Conservation (phyloP, 2,113 vertebrate genomes). For the Morphnarchus princeps region DNA sequence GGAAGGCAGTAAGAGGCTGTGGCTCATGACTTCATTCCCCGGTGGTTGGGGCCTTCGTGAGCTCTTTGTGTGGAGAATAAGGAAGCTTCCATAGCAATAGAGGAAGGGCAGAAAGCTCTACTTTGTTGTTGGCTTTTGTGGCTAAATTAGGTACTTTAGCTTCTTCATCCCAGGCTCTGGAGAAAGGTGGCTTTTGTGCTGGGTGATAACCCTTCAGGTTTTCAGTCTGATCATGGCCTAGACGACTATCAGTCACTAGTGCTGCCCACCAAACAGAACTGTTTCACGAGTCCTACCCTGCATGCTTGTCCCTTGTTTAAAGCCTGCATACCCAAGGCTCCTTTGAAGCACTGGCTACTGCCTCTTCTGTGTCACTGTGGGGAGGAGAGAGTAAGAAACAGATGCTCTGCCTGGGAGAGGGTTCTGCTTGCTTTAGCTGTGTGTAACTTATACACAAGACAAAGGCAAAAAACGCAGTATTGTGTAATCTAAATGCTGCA, state of each 20-base stretch:
- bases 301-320: neutral
- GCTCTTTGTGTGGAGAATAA: neutral
- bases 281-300: neutral
- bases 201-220: neutral
- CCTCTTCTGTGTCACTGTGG: neutral
- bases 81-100: neutral
- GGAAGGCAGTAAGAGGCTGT: neutral
- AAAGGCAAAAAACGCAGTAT: neutral
- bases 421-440: neutral
- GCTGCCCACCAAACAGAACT: neutral
- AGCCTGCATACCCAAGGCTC: neutral
- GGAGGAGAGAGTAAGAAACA: neutral
- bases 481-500: neutral
- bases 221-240: neutral
- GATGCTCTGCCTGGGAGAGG: neutral
- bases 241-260: neutral
- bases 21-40: neutral
- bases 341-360: neutral
- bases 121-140: neutral
- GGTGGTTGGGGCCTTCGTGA: neutral
- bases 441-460: neutral
- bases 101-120: neutral
- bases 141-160: neutral
- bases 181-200: neutral
- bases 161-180: neutral